Evolutionary conservation across 23 tunicate species (phyloP), one percentile per base, ranked within the genome.

Genomic region (Styela clava): DNA sequence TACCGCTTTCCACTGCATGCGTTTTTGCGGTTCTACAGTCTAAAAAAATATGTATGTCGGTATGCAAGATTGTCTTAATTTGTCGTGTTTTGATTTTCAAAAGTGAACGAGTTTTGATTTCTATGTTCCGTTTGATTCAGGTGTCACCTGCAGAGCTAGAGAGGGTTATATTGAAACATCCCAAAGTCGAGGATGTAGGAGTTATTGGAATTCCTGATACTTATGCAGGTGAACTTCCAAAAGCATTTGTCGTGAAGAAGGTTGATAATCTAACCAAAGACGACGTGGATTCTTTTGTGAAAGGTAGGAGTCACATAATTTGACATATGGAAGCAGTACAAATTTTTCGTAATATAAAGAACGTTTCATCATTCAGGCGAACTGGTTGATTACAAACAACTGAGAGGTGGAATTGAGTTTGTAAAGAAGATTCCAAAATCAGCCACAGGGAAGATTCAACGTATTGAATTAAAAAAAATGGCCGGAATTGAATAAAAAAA

Each of bases 101-200:
- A n/a, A n/a, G n/a, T n/a, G n/a, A n/a, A n/a, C n/a, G n/a, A n/a
- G n/a, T n/a, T n/a, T n/a, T n/a, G n/a, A n/a, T n/a, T n/a, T n/a
- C n/a, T n/a, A n/a, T n/a, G n/a, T n/a, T n/a, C n/a, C n/a, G n/a
- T n/a, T 65, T 65, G 16, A 26, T 65, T 9, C 31, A 87, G 91
- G 91, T 87, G 18, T 62, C 91, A 3, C 91, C 91, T 27, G 91
- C 91, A 25, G 91, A 87, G 31, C 33, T 87, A 20, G 91, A 87
- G 33, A 68, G 63, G 35, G 22, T 87, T 22, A 64, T 87, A 16
- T 24, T 82, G 78, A 29, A 33, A 27, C 83, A 82, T 56, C 86
- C 82, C 16, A 78, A 82, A 74, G 86, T 87, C 9, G 35, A 24
- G n/a, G 91, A 87, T 61, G 86, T 68, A 18, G 91, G 83, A 18